Evolutionary conservation across 2,888 invertebrate genomes (phyloP), one percentile per base, ranked within the genome.

Genomic region (Metalampra italica): DNA sequence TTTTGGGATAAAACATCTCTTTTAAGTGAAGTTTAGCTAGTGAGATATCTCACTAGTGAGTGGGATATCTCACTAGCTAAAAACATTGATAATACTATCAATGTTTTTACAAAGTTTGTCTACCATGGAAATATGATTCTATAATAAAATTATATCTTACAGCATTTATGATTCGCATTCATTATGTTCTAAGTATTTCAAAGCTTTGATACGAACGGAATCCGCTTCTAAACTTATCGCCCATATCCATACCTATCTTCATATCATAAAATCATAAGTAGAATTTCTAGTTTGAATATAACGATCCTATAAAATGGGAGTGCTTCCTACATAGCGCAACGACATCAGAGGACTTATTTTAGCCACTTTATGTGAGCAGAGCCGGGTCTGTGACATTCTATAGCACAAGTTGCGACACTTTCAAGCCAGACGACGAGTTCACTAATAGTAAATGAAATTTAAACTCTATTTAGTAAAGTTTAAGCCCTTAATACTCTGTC

Each of bases 281-380:
- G 57, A 64, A 54, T 62, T 63, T 63, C 57, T 59, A 60, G 62
- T 61, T 58, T 59, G 56, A 58, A 68, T 64, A 61, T 68, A 69
- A 76, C 60, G 68, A 64, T 12, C 14, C 32, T 15, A 74, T 73
- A 72, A 77, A 81, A 65, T 67, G 58, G 57, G 67, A 60, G 52
- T 68, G 66, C 70, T 84, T 82, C 78, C 78, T 77, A 74, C 65
- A 69, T 50, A 55, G 58, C 61, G 15, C 15, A 54, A 63, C 62
- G 54, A 80, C 78, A 77, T 77, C 74, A 77, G 70, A 78, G 64
- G 66, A 71, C 76, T 78, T 81, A 84, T 79, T 84, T 84, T 78
- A 83, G 78, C 71, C 72, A 73, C 74, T 82, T 79, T 78, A 81
- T 78, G 74, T 71, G 70, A 71, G 69, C 64, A 68, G 64, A 56